A percentile compares a stretch with the other conserved stretches of the same genome.
Conservation (phyloP, 2,888 invertebrate genomes). For the Zaprionus lineosus region DNA sequence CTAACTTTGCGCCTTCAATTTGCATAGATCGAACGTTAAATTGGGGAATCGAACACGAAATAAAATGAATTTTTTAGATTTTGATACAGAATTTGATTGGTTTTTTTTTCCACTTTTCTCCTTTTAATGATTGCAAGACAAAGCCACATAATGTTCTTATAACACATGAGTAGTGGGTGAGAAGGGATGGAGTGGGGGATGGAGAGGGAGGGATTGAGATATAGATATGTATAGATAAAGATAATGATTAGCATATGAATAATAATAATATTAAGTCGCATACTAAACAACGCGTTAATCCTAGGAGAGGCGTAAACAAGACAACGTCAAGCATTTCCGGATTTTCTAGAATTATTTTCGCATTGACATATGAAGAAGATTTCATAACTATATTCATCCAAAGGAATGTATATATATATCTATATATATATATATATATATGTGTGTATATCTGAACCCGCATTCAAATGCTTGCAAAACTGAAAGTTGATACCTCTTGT, state of each 20-base stretch:
- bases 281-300: constrained; percentile 36
- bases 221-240: no score
- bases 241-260: constrained; percentile 45
- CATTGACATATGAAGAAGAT: no score
- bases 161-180: no score
- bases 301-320: constrained; percentile 28
- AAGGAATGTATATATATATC: constrained; percentile 3
- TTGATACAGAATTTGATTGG: not conserved
- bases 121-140: no score
- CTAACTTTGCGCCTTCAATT: constrained; percentile 52
- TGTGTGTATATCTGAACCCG: not conserved
- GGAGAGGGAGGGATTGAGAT: no score
- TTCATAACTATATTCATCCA: no score
- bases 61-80: constrained; percentile 14
- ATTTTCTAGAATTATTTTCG: constrained; percentile 40
- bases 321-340: constrained; percentile 48
- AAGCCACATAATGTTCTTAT: no score
- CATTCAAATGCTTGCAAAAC: constrained; percentile 4
- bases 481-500: constrained; percentile 14
- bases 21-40: constrained; percentile 29
- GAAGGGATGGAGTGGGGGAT: not conserved
- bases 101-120: no score
- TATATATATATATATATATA: not conserved
- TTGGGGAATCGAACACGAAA: no score
- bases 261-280: constrained; percentile 15